Conservation (phyloP, 1,140 invertebrate genomes). For the Phthorimaea operculella region DNA sequence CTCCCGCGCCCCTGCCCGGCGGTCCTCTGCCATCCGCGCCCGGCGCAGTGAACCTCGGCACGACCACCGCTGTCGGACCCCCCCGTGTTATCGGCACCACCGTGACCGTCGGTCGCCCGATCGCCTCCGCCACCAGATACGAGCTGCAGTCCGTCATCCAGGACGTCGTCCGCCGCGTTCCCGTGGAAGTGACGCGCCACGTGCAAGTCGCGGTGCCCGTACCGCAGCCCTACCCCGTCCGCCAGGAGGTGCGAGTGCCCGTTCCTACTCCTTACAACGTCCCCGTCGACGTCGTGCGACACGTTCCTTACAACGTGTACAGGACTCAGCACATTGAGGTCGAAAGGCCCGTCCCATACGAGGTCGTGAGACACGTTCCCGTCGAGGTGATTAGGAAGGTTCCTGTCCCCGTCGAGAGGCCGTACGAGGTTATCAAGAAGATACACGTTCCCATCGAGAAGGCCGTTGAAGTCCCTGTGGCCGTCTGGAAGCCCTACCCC, state of each 20-base stretch:
- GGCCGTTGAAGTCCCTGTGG: conserved; percentile 51
- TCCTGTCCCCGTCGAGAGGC: conserved; percentile 53
- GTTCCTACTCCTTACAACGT: conserved; percentile 63
- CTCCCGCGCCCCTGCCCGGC: background rate
- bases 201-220: conserved; percentile 53
- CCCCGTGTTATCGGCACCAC: conserved; percentile 48
- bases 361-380: conserved; percentile 55
- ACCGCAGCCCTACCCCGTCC: conserved; percentile 48
- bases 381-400: conserved; percentile 57
- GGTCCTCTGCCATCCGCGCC: background rate
- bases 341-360: conserved; percentile 55
- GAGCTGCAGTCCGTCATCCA: conserved; percentile 57
- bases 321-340: conserved; percentile 59
- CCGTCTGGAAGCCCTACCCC: conserved; percentile 59
- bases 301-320: conserved; percentile 57
- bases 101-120: conserved; percentile 38
- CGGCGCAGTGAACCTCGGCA: conserved; percentile 6
- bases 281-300: conserved; percentile 56
- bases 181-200: conserved; percentile 51
- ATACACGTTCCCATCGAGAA: conserved; percentile 58
- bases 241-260: conserved; percentile 52
- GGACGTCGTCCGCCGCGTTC: conserved; percentile 50
- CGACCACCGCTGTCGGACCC: conserved; percentile 17
- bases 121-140: conserved; percentile 34
- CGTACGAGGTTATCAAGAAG: conserved; percentile 58